Percentiles rank a stretch among this genome's conserved stretches.
These are phyloP conservation scores for Habrosyne pyritoides DNA, from an alignment of 2,888 invertebrate species.

Conservation along the genomic window DNA sequence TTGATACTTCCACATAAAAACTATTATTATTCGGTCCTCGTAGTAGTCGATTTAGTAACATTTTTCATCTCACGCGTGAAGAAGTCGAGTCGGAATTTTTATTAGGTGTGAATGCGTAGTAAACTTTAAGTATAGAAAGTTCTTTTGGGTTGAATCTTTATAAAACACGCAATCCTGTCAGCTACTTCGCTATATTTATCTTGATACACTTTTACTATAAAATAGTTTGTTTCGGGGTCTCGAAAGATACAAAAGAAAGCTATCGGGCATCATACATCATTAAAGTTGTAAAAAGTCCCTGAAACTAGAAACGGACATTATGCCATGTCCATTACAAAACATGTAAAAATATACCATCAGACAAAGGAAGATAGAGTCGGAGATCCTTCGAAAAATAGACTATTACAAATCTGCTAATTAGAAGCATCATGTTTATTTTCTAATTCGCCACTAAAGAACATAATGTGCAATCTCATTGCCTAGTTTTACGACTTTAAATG, in stretches of 20 bases:
- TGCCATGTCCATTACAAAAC: not conserved
- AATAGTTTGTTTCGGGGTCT: slow-evolving; percentile 25
- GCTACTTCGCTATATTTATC: not conserved
- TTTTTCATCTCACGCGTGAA: not conserved
- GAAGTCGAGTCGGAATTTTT: not conserved
- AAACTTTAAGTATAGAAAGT: not conserved
- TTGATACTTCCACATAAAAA: not conserved
- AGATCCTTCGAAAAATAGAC: not conserved
- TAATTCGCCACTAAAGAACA: not conserved
- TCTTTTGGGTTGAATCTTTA: not conserved
- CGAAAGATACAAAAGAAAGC: slow-evolving; percentile 28
- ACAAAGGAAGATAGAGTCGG: not conserved
- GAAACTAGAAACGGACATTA: slow-evolving; percentile 10
- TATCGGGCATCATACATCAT: slow-evolving; percentile 15
- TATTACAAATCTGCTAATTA: not conserved
- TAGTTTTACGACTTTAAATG: not conserved
- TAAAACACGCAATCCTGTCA: not conserved
- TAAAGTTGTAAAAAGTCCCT: slow-evolving; percentile 17
- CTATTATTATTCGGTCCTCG: not conserved
- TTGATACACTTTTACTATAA: not conserved
- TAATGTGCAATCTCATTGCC: not conserved
- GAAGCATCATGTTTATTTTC: not conserved
- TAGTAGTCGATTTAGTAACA: not conserved
- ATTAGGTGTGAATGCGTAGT: not conserved
- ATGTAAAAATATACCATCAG: not conserved